Evolutionary conservation across 2,888 invertebrate species (phyloP), one percentile per base, ranked within the genome.

Genomic region (Sepioteuthis lessoniana): DNA sequence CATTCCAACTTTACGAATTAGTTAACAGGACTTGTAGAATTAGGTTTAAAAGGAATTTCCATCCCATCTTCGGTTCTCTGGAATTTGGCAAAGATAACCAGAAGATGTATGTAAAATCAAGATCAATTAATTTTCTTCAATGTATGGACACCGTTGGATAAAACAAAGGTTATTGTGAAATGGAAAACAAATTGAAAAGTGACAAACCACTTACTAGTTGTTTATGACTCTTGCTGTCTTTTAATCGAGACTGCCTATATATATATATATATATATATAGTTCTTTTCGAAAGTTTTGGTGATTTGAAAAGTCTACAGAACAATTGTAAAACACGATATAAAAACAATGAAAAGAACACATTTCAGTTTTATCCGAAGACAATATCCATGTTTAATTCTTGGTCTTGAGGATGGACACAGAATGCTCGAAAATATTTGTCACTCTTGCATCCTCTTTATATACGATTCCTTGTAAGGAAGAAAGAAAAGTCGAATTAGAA

Each of bases 191-290:
- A 76, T 76, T 31, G 76, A 31, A 76, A 76, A 76, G 76, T 76
- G 76, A 76, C 76, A 76, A 76, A 31, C 31, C 31, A 76, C 76
- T 76, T 76, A 76, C 8, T n/a, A 76, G 31, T 76, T 76, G 76
- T 76, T 76, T 76, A 76, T 76, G 76, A 76, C n/a, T n/a, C n/a
- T 76, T 31, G n/a, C 0, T 76, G n/a, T n/a, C 5, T n/a, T n/a
- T 76, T n/a, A n/a, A 76, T 31, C 31, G 2, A 8, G 13, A n/a
- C 10, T n/a, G n/a, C 10, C 31, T n/a, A 76, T n/a, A n/a, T 76
- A 76, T 76, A 76, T 76, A 76, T 76, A 76, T 76, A 76, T 76
- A n/a, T n/a, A n/a, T n/a, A n/a, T n/a, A n/a, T n/a, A n/a, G n/a
- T n/a, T n/a, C n/a, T n/a, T n/a, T n/a, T n/a, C n/a, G n/a, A n/a